Base-by-base conservation (phyloP, 2,888 invertebrate species). In the Acrobasis repandana region DNA sequence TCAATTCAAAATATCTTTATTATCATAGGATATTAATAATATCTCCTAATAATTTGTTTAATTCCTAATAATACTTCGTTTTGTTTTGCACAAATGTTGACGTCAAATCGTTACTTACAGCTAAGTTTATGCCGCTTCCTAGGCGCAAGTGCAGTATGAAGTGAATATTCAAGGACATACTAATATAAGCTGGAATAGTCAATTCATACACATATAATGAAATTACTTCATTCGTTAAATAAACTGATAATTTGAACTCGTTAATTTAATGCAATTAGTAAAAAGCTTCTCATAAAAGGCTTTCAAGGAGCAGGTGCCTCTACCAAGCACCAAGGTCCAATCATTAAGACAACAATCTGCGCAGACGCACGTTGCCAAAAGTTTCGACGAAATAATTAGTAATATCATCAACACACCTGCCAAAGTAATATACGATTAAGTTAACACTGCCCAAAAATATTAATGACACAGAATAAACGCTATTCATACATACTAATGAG, bases 361-460 rank as follows among this genome's bases (percentile, higher is more conserved):
- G 56, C 61, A 58, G 59, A 63, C 56, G 65, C 70, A 67, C 62
- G 69, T 69, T 74, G 72, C 74, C 75, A 67, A 81, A 81, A 76
- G 74, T 72, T 73, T 72, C 71, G 70, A 73, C 71, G 69, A 73
- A 76, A 76, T 75, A 72, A 74, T 72, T 75, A 68, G 69, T 67
- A 69, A 71, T 64, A 70, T 66, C 63, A 63, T 63, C 65, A 63
- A 56, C 61, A 62, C 84, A 85, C 81, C 83, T 84, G 82, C 76
- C 64, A 65, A 61, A 59, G 59, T 6, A 65, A 34, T 47, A 58
- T 56, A 16, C 56, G 38, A 38, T 57, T 49, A 60, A 60, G 54
- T 62, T 61, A 58, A 54, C 46, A 60, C 51, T 34, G 11, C 38
- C 36, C 33, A 43, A 33, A 43, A n/a, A 36, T 33, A 9, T 51